These are phyloP conservation scores for Nycticorax nycticorax DNA, from an alignment of 2,113 vertebrate genomes.

Conservation along the genomic window DNA sequence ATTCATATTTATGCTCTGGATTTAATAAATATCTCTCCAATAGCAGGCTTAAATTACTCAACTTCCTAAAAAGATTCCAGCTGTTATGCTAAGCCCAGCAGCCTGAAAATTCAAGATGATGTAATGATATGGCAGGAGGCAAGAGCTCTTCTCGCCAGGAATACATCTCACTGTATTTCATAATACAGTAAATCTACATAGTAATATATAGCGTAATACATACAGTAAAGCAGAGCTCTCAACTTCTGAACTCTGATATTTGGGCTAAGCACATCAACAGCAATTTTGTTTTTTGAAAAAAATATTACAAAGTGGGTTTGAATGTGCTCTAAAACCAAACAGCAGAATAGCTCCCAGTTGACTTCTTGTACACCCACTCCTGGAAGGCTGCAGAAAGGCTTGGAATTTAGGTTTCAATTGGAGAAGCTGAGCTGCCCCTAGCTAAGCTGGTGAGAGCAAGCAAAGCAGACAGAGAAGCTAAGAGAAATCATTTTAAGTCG, in stretches of 20 bases:
- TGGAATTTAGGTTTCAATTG: neutral
- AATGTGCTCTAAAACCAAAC: neutral
- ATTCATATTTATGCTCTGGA: neutral
- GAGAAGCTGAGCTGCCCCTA: neutral
- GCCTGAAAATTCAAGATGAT: neutral
- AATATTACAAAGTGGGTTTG: neutral
- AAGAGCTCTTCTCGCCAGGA: neutral
- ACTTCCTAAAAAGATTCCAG: constrained; percentile 20
- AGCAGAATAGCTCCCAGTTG: neutral
- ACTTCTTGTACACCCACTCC: neutral
- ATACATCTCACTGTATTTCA: neutral
- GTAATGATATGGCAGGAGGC: neutral
- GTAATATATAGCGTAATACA: neutral
- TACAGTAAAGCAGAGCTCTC: neutral
- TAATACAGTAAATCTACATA: neutral
- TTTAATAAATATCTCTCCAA: neutral
- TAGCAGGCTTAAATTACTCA: neutral
- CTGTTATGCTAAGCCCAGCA: neutral
- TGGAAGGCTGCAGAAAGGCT: neutral
- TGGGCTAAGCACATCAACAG: neutral
- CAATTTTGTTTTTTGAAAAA: neutral
- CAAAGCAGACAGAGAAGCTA: neutral
- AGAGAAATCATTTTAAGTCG: neutral
- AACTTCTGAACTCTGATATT: neutral
- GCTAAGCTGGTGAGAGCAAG: neutral